Conservation (phyloP, 64 coral and sea anemone species). For the Cladopsammia gracilis region DNA sequence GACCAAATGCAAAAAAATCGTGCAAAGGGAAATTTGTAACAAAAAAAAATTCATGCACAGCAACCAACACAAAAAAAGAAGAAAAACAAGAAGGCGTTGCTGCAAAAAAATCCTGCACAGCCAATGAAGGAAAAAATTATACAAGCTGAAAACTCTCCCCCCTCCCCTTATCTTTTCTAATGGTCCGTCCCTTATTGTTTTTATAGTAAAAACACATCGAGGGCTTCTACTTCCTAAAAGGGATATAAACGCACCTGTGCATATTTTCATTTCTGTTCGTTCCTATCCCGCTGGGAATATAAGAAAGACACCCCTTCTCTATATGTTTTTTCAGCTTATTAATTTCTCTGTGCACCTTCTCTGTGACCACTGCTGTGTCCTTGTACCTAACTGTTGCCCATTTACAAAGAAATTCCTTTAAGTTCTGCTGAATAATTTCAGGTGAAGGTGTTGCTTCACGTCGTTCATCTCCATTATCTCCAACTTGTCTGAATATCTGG, state of each 20-base stretch:
- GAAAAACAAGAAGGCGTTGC: neutral
- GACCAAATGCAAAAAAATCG: too few relatives aligned
- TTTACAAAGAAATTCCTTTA: too few relatives aligned
- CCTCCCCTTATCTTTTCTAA: neutral
- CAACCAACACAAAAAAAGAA: neutral
- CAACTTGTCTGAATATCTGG: constrained; percentile 1
- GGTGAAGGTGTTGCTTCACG: too few relatives aligned
- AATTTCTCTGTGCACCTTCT: too few relatives aligned
- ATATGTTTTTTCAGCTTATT: too few relatives aligned
- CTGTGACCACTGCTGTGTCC: too few relatives aligned
- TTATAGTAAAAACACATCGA: neutral
- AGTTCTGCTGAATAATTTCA: too few relatives aligned
- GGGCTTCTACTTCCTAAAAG: neutral
- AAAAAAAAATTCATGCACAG: neutral
- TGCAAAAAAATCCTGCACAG: neutral
- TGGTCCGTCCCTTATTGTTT: neutral
- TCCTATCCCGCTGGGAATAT: neutral
- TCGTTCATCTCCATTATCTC: constrained; percentile 4
- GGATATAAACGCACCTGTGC: constrained; percentile 6
- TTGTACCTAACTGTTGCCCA: too few relatives aligned
- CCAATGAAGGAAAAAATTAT: too few relatives aligned
- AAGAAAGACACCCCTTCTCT: too few relatives aligned
- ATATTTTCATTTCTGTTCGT: neutral
- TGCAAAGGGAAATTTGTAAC: neutral
- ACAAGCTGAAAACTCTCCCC: neutral